A percentile compares a stretch with the other conserved stretches of the same genome.
These are phyloP conservation scores for Spodoptera littoralis DNA, from an alignment of 2,888 invertebrate genomes.

Conservation along the genomic window DNA sequence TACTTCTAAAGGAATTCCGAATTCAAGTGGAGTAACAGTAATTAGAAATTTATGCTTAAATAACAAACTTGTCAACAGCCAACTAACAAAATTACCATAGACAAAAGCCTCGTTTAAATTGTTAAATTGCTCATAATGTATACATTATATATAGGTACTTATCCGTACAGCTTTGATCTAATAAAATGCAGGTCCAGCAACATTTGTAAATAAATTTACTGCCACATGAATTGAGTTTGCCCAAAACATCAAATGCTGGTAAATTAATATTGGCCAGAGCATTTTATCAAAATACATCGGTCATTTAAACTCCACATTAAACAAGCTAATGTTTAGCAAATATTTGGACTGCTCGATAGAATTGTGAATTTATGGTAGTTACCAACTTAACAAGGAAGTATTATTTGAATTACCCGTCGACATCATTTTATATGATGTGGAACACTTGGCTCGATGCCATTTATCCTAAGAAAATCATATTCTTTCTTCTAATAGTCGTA, in stretches of 20 bases:
- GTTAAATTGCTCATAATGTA: no score
- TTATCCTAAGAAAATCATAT: constrained; percentile 1
- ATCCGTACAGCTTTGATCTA: neutral
- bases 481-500: constrained; percentile 6
- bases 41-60: no score
- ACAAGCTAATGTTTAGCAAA: neutral
- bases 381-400: constrained; percentile 13
- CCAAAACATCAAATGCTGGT: neutral
- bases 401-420: constrained; percentile 11
- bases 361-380: constrained; percentile 8
- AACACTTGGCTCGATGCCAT: constrained; percentile 32
- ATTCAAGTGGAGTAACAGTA: no score
- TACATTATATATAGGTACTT: neutral
- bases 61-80: no score
- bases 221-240: neutral
- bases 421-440: constrained; percentile 10
- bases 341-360: neutral
- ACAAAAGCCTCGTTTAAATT: no score
- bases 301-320: constrained; percentile 2
- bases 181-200: neutral
- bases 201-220: neutral
- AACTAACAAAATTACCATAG: no score
- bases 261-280: constrained; percentile 3
- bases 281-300: neutral
- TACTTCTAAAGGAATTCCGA: no score